Evolutionary conservation across 2,797 vertebrate species (phyloP).

Genomic region (Xiphorhynchus erythropygius): DNA sequence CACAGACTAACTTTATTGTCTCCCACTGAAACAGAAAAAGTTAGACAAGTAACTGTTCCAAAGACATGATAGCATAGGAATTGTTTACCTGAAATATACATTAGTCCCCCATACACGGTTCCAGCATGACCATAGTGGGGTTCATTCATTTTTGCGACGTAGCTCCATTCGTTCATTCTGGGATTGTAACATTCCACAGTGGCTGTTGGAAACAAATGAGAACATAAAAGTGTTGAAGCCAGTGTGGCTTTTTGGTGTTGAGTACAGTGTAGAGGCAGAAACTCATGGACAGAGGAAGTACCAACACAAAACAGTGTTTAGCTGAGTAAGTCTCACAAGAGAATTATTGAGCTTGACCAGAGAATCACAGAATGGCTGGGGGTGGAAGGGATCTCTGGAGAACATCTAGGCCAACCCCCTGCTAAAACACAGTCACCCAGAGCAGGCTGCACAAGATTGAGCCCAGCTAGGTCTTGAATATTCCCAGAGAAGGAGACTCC

Average conservation of each 20-base stretch:
- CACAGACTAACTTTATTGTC: neutral
- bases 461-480: neutral
- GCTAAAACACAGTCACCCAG: neutral
- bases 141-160: slow-evolving; percentile 98
- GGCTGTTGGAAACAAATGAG: slow-evolving; percentile 77
- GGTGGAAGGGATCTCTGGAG: neutral
- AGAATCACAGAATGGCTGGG: neutral
- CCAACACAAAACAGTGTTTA: neutral
- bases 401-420: neutral
- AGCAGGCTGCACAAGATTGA: neutral
- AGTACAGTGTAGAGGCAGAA: neutral
- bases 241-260: neutral
- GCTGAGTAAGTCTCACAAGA: neutral
- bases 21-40: neutral
- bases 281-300: neutral
- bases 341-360: neutral
- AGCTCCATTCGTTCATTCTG: slow-evolving; percentile 96
- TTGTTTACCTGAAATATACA: slow-evolving; percentile 96
- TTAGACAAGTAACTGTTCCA: neutral
- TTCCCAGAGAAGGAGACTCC: neutral
- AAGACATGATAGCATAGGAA: neutral
- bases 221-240: neutral
- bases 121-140: slow-evolving; percentile 98
- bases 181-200: slow-evolving; percentile 99
- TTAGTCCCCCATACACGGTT: slow-evolving; percentile 96